Conservation (phyloP, 1,140 invertebrate genomes). For the Drosophila leontia region DNA sequence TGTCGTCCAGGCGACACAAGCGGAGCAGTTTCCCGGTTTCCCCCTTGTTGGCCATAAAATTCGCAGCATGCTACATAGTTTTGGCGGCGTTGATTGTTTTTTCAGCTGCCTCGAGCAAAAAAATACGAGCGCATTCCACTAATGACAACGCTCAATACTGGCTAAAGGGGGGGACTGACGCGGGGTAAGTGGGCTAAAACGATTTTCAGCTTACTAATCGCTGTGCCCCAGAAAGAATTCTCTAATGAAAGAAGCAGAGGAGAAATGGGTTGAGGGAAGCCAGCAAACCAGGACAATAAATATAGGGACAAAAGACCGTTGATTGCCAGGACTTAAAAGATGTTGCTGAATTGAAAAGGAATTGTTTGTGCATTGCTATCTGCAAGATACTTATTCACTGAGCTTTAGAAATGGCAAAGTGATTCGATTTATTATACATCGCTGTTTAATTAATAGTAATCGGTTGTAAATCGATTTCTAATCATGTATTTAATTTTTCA, state of each 20-base stretch:
- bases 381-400: constrained; percentile 21
- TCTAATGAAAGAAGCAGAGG: constrained; percentile 34
- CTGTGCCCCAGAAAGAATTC: constrained; percentile 45
- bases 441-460: neutral
- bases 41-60: constrained; percentile 39
- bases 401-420: too few relatives aligned
- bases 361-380: constrained; percentile 28
- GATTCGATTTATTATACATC: neutral
- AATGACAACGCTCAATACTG: constrained; percentile 45
- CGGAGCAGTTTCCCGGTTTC: constrained; percentile 8
- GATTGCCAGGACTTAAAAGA: constrained; percentile 27
- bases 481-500: neutral
- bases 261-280: neutral
- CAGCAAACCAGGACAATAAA: constrained; percentile 36
- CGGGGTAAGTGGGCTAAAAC: constrained; percentile 46
- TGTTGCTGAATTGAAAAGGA: constrained; percentile 29
- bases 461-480: neutral
- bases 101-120: constrained; percentile 35
- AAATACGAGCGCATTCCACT: constrained; percentile 37
- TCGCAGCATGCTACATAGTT: constrained; percentile 40
- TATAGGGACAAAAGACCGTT: constrained; percentile 30
- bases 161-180: neutral
- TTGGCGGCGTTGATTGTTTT: constrained; percentile 46
- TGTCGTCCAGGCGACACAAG: constrained; percentile 11
- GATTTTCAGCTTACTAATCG: constrained; percentile 58